Evolutionary conservation across 2,888 invertebrate species (phyloP).

Genomic region (Octodonta nipae): DNA sequence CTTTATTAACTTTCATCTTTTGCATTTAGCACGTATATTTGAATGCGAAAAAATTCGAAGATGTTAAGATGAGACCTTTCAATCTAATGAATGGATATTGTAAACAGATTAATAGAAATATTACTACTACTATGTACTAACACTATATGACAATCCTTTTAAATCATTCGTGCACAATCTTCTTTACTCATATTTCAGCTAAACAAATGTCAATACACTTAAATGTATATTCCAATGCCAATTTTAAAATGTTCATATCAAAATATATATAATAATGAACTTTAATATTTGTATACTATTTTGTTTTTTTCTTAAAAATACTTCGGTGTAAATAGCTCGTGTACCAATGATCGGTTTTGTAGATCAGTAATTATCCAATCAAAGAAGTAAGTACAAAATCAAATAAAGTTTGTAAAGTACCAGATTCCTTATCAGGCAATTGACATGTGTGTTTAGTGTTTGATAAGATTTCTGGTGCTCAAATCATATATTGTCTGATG

Average conservation of each 20-base stretch:
- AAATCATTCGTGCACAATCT: slow-evolving; percentile 22
- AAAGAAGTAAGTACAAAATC: slow-evolving; percentile 24
- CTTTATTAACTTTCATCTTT: too few species aligned
- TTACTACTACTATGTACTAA: slow-evolving; percentile 11
- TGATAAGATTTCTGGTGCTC: slow-evolving; percentile 14
- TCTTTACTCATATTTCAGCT: slow-evolving; percentile 10
- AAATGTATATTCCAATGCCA: slow-evolving; percentile 17
- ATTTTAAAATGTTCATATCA: slow-evolving; percentile 17
- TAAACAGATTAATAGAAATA: too few species aligned
- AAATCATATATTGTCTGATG: slow-evolving; percentile 20
- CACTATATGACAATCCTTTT: slow-evolving; percentile 29
- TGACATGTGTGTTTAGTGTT: neutral
- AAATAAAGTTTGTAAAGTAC: slow-evolving; percentile 8
- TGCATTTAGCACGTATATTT: too few species aligned
- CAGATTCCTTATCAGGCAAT: too few species aligned
- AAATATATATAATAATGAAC: slow-evolving; percentile 6
- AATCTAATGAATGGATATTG: too few species aligned
- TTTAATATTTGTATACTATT: slow-evolving; percentile 22
- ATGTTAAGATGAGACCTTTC: too few species aligned
- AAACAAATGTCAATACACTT: slow-evolving; percentile 20
- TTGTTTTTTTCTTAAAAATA: slow-evolving; percentile 20
- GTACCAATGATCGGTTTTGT: slow-evolving; percentile 22
- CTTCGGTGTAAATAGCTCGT: slow-evolving; percentile 30
- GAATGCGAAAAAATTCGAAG: too few species aligned
- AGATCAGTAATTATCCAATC: slow-evolving; percentile 19